Conservation (phyloP, 1,140 invertebrate species). For the Bombus terrestris region DNA sequence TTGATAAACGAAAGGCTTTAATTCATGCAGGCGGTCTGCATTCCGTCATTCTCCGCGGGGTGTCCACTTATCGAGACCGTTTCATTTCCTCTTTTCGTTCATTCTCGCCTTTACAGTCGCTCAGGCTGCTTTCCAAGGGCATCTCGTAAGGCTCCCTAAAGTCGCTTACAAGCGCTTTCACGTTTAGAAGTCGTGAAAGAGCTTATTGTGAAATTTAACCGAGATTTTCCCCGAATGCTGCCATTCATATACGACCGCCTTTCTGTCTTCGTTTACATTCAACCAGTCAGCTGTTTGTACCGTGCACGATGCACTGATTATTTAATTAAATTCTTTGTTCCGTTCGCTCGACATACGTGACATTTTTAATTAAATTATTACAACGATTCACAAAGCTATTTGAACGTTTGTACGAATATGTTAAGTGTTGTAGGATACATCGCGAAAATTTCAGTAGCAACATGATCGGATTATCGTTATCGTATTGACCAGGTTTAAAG, state of each 20-base stretch:
- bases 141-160: conserved; percentile 40
- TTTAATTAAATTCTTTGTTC: conserved; percentile 8
- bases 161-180: conserved; percentile 49
- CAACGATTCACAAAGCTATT: no score
- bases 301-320: background rate
- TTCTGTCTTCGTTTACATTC: conserved; percentile 38
- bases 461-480: no score
- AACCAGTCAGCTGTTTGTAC: conserved; percentile 11
- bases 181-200: conserved; percentile 52
- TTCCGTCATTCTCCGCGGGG: conserved; percentile 51
- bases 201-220: conserved; percentile 60
- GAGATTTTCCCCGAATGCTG: conserved; percentile 54
- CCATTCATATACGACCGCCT: conserved; percentile 41
- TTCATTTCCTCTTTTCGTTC: conserved; percentile 47
- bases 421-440: no score
- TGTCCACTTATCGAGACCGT: conserved; percentile 63
- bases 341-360: background rate
- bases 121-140: conserved; percentile 43
- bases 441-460: no score
- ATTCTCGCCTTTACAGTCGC: conserved; percentile 54
- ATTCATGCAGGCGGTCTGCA: conserved; percentile 57
- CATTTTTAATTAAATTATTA: background rate
- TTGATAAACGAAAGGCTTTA: conserved; percentile 51
- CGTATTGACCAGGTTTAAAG: no score
- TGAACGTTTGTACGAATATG: no score